These are phyloP conservation scores for Sycophaga agraensis DNA, from an alignment of 1,140 invertebrate species.

Conservation along the genomic window DNA sequence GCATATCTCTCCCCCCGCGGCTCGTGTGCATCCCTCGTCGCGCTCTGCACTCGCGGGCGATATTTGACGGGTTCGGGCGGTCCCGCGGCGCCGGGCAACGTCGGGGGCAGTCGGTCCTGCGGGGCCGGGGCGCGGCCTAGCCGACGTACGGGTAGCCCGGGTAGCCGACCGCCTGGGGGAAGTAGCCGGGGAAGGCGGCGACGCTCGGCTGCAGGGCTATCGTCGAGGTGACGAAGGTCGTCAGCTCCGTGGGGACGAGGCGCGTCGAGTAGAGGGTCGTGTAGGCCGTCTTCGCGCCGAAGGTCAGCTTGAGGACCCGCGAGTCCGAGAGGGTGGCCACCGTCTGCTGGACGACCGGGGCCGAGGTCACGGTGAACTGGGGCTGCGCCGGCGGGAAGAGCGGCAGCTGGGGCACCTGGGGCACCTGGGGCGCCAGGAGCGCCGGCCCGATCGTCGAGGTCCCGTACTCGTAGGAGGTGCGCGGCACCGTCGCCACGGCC, in stretches of 20 bases:
- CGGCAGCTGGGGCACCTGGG: slow-evolving; percentile 56
- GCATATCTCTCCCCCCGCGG: too few relatives aligned
- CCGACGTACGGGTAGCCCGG: slow-evolving; percentile 74
- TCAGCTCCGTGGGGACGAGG: slow-evolving; percentile 79
- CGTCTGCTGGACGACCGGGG: slow-evolving; percentile 77
- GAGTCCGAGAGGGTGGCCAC: slow-evolving; percentile 78
- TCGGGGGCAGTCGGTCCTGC: too few relatives aligned
- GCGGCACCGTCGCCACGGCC: slow-evolving; percentile 69
- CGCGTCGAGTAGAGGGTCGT: slow-evolving; percentile 84
- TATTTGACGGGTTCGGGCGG: too few relatives aligned
- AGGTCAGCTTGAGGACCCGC: slow-evolving; percentile 80
- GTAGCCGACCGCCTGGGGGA: slow-evolving; percentile 70
- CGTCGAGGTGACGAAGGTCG: slow-evolving; percentile 78
- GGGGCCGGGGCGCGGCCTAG: slow-evolving; percentile 51
- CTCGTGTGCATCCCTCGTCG: too few relatives aligned
- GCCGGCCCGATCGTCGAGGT: slow-evolving; percentile 65
- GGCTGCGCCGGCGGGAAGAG: slow-evolving; percentile 62
- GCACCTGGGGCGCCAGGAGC: slow-evolving; percentile 49
- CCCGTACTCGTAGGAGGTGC: slow-evolving; percentile 73
- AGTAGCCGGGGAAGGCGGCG: slow-evolving; percentile 69
- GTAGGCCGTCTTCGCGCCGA: slow-evolving; percentile 84
- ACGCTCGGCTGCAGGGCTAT: slow-evolving; percentile 71
- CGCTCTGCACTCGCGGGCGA: too few relatives aligned
- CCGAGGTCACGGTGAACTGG: slow-evolving; percentile 78
- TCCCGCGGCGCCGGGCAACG: too few relatives aligned